These are phyloP conservation scores for Semaprochilodus insignis DNA, from an alignment of 2,797 vertebrate species.

Conservation along the genomic window DNA sequence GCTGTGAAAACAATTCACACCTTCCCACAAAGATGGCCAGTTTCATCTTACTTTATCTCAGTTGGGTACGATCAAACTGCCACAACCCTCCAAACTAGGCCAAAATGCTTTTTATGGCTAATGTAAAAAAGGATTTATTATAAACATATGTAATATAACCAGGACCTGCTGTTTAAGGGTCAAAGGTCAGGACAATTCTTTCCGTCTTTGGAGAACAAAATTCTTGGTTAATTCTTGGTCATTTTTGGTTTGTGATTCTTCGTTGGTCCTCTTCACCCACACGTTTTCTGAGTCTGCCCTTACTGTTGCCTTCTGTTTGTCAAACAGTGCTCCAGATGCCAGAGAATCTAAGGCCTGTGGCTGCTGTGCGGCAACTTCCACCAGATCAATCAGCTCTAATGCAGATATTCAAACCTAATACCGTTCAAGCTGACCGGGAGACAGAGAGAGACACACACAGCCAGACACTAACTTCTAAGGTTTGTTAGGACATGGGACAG, in stretches of 20 bases:
- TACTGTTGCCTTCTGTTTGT: conserved; percentile 47
- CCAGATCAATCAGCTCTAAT: conserved; percentile 10
- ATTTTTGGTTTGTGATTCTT: conserved; percentile 13
- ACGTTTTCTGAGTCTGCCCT: conserved; percentile 29
- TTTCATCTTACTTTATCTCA: no score
- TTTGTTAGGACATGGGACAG: conserved; percentile 22
- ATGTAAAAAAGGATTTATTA: no score
- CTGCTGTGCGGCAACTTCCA: background rate
- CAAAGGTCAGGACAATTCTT: conserved; percentile 3
- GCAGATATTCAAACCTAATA: conserved; percentile 31
- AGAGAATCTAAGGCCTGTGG: background rate
- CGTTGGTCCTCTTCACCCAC: conserved; percentile 27
- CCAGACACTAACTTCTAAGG: conserved; percentile 7
- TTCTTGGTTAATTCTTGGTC: no score
- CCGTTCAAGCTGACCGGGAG: background rate
- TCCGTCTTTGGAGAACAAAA: background rate
- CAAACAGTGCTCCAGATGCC: conserved; percentile 44
- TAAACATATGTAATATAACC: background rate
- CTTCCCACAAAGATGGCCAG: no score
- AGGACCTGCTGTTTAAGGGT: background rate
- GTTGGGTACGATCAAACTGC: no score
- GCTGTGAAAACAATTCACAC: no score
- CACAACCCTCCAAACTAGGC: no score
- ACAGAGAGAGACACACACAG: background rate
- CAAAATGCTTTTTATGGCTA: no score